These are phyloP conservation scores for Drusus annulatus DNA, from an alignment of 1,140 invertebrate genomes.

Conservation along the genomic window DNA sequence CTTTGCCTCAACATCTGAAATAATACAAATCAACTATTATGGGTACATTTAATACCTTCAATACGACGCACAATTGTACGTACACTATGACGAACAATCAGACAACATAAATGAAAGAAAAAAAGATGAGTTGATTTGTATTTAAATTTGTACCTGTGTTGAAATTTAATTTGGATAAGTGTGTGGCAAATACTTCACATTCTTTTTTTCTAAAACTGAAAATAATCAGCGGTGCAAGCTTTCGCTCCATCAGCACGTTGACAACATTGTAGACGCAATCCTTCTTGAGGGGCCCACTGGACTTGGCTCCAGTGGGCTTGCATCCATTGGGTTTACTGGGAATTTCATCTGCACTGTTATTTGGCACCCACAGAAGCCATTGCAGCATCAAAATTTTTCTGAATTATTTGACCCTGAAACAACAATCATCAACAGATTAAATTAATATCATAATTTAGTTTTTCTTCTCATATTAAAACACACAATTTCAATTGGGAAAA, in stretches of 20 bases:
- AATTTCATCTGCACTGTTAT: conserved; percentile 4
- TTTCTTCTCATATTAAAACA: no score
- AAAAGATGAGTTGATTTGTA: no score
- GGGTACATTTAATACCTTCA: no score
- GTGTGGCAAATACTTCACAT: conserved; percentile 96
- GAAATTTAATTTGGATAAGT: conserved; percentile 96
- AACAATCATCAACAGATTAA: not conserved
- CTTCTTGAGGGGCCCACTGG: not conserved
- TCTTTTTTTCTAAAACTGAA: conserved; percentile 99
- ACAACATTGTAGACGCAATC: conserved; percentile 96
- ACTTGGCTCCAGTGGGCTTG: not conserved
- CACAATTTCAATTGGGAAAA: no score
- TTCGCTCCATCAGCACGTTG: conserved; percentile 98
- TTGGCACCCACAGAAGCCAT: conserved; percentile 87
- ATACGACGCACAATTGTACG: no score
- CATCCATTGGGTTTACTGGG: not conserved
- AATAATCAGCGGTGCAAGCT: conserved; percentile 97
- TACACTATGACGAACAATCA: no score
- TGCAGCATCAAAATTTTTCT: conserved; percentile 91
- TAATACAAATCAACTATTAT: not conserved
- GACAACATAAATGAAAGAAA: no score
- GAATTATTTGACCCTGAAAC: conserved; percentile 21
- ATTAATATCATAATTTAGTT: no score
- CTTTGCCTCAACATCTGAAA: conserved; percentile 39
- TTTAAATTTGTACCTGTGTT: conserved; percentile 80